Conservation (phyloP, 2,113 vertebrate genomes). For the Micronisus gabar region DNA sequence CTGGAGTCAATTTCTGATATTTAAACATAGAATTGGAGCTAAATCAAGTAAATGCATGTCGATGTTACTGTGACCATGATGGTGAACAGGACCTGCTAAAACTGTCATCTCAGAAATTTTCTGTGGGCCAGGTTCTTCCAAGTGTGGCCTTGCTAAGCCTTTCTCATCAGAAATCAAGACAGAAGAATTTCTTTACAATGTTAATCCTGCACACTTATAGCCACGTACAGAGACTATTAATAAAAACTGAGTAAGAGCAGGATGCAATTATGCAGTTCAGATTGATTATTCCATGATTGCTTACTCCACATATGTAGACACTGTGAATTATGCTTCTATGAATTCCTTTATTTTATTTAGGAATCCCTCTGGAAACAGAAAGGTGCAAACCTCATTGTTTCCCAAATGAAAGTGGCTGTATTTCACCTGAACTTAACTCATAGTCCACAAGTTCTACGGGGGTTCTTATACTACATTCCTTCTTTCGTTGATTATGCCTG, state of each 20-base stretch:
- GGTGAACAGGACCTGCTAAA: background rate
- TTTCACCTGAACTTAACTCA: background rate
- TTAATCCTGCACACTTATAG: background rate
- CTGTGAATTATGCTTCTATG: background rate
- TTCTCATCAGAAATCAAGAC: background rate
- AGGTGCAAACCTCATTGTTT: background rate
- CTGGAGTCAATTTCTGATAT: background rate
- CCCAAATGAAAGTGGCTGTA: background rate
- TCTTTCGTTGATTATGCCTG: background rate
- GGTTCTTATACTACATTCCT: background rate
- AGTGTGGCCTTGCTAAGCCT: background rate
- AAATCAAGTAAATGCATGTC: background rate
- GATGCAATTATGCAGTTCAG: background rate
- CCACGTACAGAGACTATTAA: background rate
- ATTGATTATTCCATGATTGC: background rate
- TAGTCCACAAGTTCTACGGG: background rate
- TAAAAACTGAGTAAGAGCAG: background rate
- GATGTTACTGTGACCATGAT: background rate
- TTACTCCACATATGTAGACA: background rate
- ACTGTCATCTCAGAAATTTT: background rate
- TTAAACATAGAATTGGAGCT: background rate
- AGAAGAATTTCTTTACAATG: background rate
- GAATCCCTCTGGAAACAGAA: background rate
- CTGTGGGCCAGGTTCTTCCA: background rate
- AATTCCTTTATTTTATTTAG: background rate